A percentile compares a stretch with the other conserved stretches of the same genome.
Evolutionary conservation across 2,888 invertebrate genomes (phyloP).

Genomic region (Callinectes sapidus): DNA sequence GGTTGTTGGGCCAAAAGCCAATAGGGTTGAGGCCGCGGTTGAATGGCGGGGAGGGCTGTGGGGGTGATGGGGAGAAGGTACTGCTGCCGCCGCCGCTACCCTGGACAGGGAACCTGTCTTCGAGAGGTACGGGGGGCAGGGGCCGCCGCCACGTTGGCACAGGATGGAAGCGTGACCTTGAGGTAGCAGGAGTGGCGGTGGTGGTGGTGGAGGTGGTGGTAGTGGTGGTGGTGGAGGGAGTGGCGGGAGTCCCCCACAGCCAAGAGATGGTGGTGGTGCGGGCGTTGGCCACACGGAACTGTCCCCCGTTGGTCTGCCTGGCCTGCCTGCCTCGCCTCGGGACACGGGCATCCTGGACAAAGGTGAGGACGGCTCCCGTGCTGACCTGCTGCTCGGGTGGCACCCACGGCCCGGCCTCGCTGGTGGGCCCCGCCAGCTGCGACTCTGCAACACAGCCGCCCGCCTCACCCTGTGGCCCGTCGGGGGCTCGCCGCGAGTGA

Average conservation of each 20-base stretch:
- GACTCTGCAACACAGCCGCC: constrained; percentile 54
- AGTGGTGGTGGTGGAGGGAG: constrained; percentile 14
- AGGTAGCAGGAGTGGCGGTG: background rate
- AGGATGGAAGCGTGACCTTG: background rate
- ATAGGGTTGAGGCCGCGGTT: constrained; percentile 38
- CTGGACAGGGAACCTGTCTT: constrained; percentile 6
- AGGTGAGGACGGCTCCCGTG: constrained; percentile 63
- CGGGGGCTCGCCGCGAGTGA: constrained; percentile 16
- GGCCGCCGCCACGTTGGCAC: background rate
- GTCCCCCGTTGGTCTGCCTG: constrained; percentile 30
- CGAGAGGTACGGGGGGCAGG: background rate
- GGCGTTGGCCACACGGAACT: constrained; percentile 60
- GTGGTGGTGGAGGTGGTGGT: constrained; percentile 47
- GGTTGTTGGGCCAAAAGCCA: constrained; percentile 65
- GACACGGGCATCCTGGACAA: constrained; percentile 37
- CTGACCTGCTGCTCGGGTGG: constrained; percentile 63
- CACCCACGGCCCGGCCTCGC: constrained; percentile 54
- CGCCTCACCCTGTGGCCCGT: constrained; percentile 33
- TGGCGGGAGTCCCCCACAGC: constrained; percentile 52
- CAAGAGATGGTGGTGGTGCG: constrained; percentile 64
- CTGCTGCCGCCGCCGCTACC: background rate
- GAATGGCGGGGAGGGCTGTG: constrained; percentile 14
- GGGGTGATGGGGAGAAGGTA: constrained; percentile 13
- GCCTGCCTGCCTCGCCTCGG: constrained; percentile 39
- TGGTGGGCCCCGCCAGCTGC: constrained; percentile 43